Percentiles rank a stretch among this genome's conserved stretches.
These are phyloP conservation scores for Phylloscopus whistleri DNA, from an alignment of 2,113 vertebrate species.

Conservation along the genomic window DNA sequence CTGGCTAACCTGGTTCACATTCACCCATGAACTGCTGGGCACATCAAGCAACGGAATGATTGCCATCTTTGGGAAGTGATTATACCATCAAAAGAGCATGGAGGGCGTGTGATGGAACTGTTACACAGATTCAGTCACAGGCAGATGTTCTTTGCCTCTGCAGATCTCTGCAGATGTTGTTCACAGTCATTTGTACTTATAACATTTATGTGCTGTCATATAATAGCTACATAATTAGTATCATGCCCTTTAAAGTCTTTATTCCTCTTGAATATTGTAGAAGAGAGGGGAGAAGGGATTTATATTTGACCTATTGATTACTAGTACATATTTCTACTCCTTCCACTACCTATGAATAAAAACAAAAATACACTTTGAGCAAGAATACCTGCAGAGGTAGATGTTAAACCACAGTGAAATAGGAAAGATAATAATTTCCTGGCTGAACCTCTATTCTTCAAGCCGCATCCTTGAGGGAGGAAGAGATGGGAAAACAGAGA, in stretches of 20 bases:
- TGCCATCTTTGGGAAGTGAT: background rate
- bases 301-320: background rate
- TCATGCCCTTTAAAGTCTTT: background rate
- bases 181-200: background rate
- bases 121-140: background rate
- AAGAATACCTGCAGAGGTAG: background rate
- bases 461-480: rapidly evolving
- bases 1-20: background rate
- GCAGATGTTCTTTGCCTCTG: background rate
- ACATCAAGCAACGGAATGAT: background rate
- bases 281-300: background rate
- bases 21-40: background rate
- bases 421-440: background rate
- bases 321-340: background rate
- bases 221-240: background rate
- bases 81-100: background rate
- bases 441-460: background rate
- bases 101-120: rapidly evolving
- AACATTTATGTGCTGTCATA: background rate
- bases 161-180: too few relatives aligned
- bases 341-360: background rate
- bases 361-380: background rate
- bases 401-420: background rate
- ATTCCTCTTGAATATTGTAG: background rate
- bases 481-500: background rate